phyloP scores from a whole-genome alignment of 1,140 invertebrate species.

The Bombus impatiens region DNA sequence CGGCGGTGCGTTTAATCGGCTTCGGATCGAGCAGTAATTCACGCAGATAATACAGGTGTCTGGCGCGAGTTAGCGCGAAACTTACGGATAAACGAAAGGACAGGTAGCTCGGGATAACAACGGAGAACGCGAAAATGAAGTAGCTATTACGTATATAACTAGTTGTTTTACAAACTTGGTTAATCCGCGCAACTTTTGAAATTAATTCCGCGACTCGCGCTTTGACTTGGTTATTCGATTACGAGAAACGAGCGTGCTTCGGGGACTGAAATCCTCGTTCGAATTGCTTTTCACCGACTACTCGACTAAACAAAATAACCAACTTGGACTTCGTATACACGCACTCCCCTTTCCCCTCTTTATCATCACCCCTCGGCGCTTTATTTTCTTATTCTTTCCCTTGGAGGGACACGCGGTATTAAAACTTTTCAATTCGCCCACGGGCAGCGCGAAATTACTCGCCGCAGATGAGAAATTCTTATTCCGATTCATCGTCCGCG shows the following conservation, averaged over 20 bases:
- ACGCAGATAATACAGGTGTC: conserved; percentile 28
- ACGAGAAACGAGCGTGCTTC: conserved; percentile 32
- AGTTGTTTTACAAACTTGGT: conserved; percentile 66
- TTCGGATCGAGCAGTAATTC: conserved; percentile 24
- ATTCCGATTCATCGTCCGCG: background rate
- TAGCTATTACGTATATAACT: conserved; percentile 59
- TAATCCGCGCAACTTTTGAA: conserved; percentile 54
- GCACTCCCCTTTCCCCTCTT: background rate
- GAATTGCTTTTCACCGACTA: conserved; percentile 19
- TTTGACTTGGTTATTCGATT: conserved; percentile 43
- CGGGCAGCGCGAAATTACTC: background rate
- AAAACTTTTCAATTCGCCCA: conserved; percentile 40
- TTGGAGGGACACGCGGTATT: conserved; percentile 7
- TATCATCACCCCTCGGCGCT: background rate
- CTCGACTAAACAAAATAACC: conserved; percentile 34
- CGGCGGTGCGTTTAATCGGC: conserved; percentile 25
- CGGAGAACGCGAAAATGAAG: conserved; percentile 49
- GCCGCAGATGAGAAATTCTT: background rate
- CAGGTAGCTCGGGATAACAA: background rate
- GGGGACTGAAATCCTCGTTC: conserved; percentile 20
- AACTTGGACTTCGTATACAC: conserved; percentile 5
- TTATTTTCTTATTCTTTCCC: background rate
- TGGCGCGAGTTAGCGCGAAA: conserved; percentile 1
- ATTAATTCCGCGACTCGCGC: conserved; percentile 36
- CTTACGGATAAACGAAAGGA: conserved; percentile 8